Conservation (phyloP, 2,888 invertebrate species). For the Agrenia bidenticulata region DNA sequence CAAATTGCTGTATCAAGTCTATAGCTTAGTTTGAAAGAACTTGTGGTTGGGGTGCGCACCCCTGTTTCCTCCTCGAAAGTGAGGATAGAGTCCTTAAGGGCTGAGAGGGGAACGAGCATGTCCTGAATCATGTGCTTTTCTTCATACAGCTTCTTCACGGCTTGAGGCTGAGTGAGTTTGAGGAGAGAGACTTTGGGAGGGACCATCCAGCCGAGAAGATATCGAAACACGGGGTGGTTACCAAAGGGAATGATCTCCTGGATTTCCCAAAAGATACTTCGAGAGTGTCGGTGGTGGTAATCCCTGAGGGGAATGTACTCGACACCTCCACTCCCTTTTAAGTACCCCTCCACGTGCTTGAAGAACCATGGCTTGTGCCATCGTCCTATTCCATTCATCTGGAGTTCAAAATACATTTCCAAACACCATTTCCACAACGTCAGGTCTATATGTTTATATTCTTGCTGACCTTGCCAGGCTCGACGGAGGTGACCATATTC, state of each 20-base stretch:
- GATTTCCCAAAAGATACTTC: slow-evolving; percentile 80
- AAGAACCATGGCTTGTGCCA: slow-evolving; percentile 86
- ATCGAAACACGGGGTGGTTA: slow-evolving; percentile 71
- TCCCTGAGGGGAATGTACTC: slow-evolving; percentile 78
- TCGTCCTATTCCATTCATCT: slow-evolving; percentile 70
- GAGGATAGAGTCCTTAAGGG: slow-evolving; percentile 64
- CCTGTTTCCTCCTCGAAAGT: slow-evolving; percentile 68
- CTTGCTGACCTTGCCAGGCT: slow-evolving; percentile 64
- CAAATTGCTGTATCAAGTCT: too few species aligned
- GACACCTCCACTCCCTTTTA: slow-evolving; percentile 56
- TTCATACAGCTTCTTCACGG: slow-evolving; percentile 71
- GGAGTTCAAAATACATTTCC: slow-evolving; percentile 55
- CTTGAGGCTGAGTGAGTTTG: slow-evolving; percentile 73
- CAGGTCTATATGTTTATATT: too few species aligned
- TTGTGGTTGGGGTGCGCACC: slow-evolving; percentile 59
- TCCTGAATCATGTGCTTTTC: slow-evolving; percentile 72
- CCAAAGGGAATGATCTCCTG: slow-evolving; percentile 82
- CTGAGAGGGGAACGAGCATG: slow-evolving; percentile 66
- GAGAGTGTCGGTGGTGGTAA: slow-evolving; percentile 79
- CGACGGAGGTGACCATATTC: slow-evolving; percentile 66
- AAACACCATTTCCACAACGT: too few species aligned
- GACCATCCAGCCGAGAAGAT: slow-evolving; percentile 75
- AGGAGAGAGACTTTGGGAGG: slow-evolving; percentile 79
- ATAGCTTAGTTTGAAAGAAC: too few species aligned
- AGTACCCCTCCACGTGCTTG: slow-evolving; percentile 68